A percentile compares a stretch with the other conserved stretches of the same genome.
Conservation (phyloP, 2,888 invertebrate species). For the Plagodis pulveraria region DNA sequence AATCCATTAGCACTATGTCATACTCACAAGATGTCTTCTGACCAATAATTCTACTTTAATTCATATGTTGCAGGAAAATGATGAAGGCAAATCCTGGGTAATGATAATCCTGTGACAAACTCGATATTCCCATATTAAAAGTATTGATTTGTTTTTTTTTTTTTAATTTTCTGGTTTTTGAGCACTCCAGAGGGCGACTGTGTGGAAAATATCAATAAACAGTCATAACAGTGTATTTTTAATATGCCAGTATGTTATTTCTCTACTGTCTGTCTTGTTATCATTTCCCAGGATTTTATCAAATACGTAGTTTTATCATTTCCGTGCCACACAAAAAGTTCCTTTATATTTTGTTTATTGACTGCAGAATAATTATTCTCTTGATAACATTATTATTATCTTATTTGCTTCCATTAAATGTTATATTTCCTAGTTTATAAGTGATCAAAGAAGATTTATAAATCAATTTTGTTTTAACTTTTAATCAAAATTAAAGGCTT, state of each 20-base stretch:
- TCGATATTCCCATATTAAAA: too few relatives aligned
- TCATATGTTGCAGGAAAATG: too few relatives aligned
- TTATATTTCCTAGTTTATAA: slow-evolving; percentile 64
- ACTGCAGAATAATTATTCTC: slow-evolving; percentile 46
- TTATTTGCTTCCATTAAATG: slow-evolving; percentile 73
- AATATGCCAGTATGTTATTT: too few relatives aligned
- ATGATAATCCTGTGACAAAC: too few relatives aligned
- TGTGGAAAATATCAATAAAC: too few relatives aligned
- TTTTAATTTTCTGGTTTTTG: too few relatives aligned
- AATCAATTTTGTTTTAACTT: slow-evolving; percentile 73
- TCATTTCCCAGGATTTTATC: not conserved
- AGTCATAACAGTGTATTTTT: too few relatives aligned
- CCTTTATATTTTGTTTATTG: slow-evolving; percentile 54
- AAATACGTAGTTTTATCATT: slow-evolving; percentile 16
- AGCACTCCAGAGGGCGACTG: too few relatives aligned
- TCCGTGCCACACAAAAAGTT: slow-evolving; percentile 43
- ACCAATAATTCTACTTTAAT: not conserved
- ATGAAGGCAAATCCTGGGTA: too few relatives aligned
- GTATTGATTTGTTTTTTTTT: too few relatives aligned
- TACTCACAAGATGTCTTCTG: slow-evolving; percentile 11
- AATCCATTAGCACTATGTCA: slow-evolving; percentile 22
- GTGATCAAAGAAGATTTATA: slow-evolving; percentile 59
- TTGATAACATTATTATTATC: too few relatives aligned
- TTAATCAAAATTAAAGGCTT: slow-evolving; percentile 75
- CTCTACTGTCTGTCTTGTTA: too few relatives aligned